Conservation (phyloP, 1,140 invertebrate genomes). For the Magallana angulata region DNA sequence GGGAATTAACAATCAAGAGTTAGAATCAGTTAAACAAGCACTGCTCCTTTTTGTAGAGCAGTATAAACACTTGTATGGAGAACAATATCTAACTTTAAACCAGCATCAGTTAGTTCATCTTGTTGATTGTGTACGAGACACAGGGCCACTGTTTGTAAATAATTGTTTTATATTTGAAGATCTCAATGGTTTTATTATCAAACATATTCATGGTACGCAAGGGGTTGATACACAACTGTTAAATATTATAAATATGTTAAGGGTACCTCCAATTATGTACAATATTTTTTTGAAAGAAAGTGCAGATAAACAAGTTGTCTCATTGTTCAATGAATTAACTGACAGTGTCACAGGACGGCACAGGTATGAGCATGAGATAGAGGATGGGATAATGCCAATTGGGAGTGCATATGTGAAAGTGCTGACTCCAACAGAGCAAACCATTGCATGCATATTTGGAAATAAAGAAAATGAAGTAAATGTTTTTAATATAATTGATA, state of each 20-base stretch:
- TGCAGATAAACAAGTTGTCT: constrained; percentile 34
- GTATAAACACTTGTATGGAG: constrained; percentile 48
- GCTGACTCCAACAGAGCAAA: constrained; percentile 35
- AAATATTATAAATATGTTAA: constrained; percentile 44
- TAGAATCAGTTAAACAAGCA: constrained; percentile 38
- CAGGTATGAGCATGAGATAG: constrained; percentile 44
- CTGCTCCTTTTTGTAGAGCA: constrained; percentile 52
- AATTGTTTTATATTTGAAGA: constrained; percentile 62
- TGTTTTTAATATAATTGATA: constrained; percentile 44
- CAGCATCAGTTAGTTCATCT: constrained; percentile 57
- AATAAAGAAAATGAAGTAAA: constrained; percentile 43
- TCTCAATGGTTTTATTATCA: constrained; percentile 58
- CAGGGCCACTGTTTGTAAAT: constrained; percentile 61
- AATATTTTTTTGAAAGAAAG: constrained; percentile 32
- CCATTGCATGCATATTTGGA: constrained; percentile 39
- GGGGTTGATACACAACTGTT: constrained; percentile 49
- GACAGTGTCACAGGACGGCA: constrained; percentile 44
- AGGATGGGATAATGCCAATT: constrained; percentile 47
- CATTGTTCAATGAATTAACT: constrained; percentile 39
- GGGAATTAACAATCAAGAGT: constrained; percentile 44
- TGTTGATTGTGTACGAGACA: constrained; percentile 51
- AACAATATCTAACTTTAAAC: constrained; percentile 55
- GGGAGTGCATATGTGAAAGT: constrained; percentile 16
- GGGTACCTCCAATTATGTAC: constrained; percentile 40
- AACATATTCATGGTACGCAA: constrained; percentile 57